Evolutionary conservation across 2,888 invertebrate genomes (phyloP), one percentile per base, ranked within the genome.

Genomic region (Drepanosiphum platanoidis): DNA sequence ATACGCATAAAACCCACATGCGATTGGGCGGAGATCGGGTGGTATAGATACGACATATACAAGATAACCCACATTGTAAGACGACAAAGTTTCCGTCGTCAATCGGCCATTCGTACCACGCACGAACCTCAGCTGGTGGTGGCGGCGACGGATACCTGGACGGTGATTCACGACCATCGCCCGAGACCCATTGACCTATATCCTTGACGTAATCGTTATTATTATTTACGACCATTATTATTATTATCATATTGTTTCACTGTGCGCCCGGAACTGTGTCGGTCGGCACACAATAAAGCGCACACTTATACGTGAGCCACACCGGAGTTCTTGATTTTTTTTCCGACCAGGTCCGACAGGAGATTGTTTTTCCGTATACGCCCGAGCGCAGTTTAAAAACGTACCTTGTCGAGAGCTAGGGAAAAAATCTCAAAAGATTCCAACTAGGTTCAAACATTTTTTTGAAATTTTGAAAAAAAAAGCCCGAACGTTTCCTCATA

Each of bases 171-270:
- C n/a, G 27, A 72, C 61, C n/a, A 64, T 32, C 74, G 46, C 42
- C 72, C 74, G 66, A 83, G 83, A 83, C 83, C 83, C 66, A 83
- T 83, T 83, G 83, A 83, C 83, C 83, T 34, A 83, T 52, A 80
- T 52, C 1, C 18, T 8, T 34, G 30, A 81, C 81, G 71, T 81
- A 71, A 81, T 81, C 71, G 58, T 58, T 7, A 4, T 13, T 34
- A 66, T 66, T 8, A 70, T 71, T 58, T n/a, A n/a, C n/a, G n/a
- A n/a, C n/a, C n/a, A 58, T 71, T 71, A 70, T 30, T 13, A 36
- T 36, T 39, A 58, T 70, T 58, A 42, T 58, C 46, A 46, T 30
- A 79, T 46, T 46, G 30, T 66, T 46, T 39, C 64, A 27, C 18
- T 46, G 46, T 46, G 46, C 18, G 46, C 13, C 8, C 9, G 27